These are phyloP conservation scores for Tryphoninae sp. DNA, from an alignment of 2,888 invertebrate species.

Conservation along the genomic window DNA sequence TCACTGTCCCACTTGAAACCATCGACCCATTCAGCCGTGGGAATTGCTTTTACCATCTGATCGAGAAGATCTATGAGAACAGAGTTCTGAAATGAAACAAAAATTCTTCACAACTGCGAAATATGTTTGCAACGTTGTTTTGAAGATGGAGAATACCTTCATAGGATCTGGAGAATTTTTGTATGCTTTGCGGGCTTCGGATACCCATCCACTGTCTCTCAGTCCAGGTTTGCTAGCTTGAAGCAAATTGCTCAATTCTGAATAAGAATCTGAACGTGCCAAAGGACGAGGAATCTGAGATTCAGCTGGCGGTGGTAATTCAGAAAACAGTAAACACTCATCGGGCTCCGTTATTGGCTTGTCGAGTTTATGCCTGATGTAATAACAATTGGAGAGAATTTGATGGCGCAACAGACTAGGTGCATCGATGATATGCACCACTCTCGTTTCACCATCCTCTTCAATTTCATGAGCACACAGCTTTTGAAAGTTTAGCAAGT, in stretches of 20 bases:
- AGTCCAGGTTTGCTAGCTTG: slow-evolving; percentile 73
- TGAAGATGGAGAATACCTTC: slow-evolving; percentile 67
- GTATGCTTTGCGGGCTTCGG: slow-evolving; percentile 74
- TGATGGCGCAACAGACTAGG: slow-evolving; percentile 73
- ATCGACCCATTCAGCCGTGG: slow-evolving; percentile 77
- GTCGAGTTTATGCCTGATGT: slow-evolving; percentile 68
- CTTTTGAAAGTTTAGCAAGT: slow-evolving; percentile 74
- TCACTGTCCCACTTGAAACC: slow-evolving; percentile 74
- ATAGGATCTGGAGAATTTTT: slow-evolving; percentile 70
- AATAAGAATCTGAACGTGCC: slow-evolving; percentile 57
- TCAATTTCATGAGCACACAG: slow-evolving; percentile 66
- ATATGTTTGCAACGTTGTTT: not conserved
- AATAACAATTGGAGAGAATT: slow-evolving; percentile 74
- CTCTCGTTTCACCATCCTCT: slow-evolving; percentile 65
- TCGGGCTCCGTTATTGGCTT: slow-evolving; percentile 66
- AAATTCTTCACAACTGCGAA: not conserved
- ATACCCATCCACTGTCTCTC: slow-evolving; percentile 76
- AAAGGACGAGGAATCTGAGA: not conserved
- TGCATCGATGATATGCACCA: slow-evolving; percentile 73
- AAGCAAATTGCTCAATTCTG: slow-evolving; percentile 73
- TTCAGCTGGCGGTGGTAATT: slow-evolving; percentile 71
- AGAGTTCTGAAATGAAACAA: slow-evolving; percentile 68
- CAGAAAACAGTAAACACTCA: slow-evolving; percentile 72
- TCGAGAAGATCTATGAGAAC: slow-evolving; percentile 73
- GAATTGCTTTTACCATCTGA: slow-evolving; percentile 79